Evolutionary conservation across 1,140 invertebrate genomes (phyloP).

Genomic region (Saccostrea cuccullata): DNA sequence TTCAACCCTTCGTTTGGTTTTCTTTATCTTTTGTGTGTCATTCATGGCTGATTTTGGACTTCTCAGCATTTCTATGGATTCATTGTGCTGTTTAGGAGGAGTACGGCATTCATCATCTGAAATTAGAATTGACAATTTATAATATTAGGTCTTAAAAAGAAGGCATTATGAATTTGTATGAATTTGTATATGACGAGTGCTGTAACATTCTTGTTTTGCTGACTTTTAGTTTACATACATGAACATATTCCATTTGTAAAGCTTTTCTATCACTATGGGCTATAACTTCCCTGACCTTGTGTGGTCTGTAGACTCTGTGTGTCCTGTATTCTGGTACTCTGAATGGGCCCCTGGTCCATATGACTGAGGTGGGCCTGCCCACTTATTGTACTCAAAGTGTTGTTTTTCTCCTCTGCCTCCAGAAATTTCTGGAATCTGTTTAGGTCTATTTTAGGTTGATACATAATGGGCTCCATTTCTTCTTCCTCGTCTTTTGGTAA

Average conservation of each 20-base stretch:
- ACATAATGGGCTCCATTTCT: constrained; percentile 66
- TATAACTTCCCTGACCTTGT: constrained; percentile 22
- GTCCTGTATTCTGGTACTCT: constrained; percentile 62
- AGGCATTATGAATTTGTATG: not conserved
- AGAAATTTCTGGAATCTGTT: constrained; percentile 72
- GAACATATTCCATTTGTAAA: not conserved
- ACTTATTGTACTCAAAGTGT: constrained; percentile 67
- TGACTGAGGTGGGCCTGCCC: constrained; percentile 65
- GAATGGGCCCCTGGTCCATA: constrained; percentile 56
- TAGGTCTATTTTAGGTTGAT: constrained; percentile 72
- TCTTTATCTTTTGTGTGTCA: constrained; percentile 74
- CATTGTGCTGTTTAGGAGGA: constrained; percentile 59
- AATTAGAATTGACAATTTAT: not conserved
- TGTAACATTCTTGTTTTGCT: not conserved
- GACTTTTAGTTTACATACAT: not conserved
- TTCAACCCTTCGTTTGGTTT: constrained; percentile 63
- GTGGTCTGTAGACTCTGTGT: constrained; percentile 54
- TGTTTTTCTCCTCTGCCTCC: constrained; percentile 68
- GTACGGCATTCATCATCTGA: constrained; percentile 57
- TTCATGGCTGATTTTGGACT: constrained; percentile 72
- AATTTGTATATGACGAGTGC: not conserved
- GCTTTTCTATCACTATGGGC: not conserved
- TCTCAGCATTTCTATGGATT: constrained; percentile 59
- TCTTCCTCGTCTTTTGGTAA: constrained; percentile 38
- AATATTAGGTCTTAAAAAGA: not conserved